Percentiles rank a stretch among this genome's conserved stretches.
phyloP scores from a whole-genome alignment of 2,113 vertebrate species.

The Microcebus lehilahytsara region DNA sequence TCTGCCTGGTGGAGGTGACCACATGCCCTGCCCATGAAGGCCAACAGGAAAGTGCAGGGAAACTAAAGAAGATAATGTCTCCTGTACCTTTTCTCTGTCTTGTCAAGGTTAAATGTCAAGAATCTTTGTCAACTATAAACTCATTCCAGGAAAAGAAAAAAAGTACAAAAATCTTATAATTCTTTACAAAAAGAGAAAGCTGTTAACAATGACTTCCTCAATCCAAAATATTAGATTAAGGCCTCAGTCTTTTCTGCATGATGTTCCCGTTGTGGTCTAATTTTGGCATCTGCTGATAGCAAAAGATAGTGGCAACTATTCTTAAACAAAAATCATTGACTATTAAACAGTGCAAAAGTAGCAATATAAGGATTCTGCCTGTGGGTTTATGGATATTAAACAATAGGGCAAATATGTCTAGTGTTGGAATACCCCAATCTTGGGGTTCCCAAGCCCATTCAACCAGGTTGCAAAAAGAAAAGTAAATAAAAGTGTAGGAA shows the following conservation, averaged over 20 bases:
- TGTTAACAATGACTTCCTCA: not conserved
- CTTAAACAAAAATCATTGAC: not conserved
- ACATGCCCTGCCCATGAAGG: not conserved
- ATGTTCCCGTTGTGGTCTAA: not conserved
- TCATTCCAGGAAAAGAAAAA: conserved; percentile 3
- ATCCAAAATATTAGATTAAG: conserved; percentile 27
- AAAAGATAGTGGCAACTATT: not conserved
- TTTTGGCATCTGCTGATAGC: not conserved
- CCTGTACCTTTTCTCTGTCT: not conserved
- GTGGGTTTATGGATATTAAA: not conserved
- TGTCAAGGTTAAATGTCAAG: not conserved
- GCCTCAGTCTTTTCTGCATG: not conserved
- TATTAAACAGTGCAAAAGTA: not conserved
- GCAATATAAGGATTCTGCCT: not conserved
- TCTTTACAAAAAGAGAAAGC: not conserved
- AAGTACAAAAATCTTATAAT: not conserved
- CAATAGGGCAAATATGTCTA: not conserved
- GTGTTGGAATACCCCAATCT: not conserved
- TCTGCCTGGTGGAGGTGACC: not conserved
- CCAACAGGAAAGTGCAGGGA: not conserved
- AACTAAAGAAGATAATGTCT: not conserved
- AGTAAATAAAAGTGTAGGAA: not conserved
- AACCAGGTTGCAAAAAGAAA: not conserved
- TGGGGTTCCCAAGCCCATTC: not conserved
- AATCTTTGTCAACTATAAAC: not conserved